phyloP scores from a whole-genome alignment of 2,113 vertebrate species.

The Thermophis baileyi region DNA sequence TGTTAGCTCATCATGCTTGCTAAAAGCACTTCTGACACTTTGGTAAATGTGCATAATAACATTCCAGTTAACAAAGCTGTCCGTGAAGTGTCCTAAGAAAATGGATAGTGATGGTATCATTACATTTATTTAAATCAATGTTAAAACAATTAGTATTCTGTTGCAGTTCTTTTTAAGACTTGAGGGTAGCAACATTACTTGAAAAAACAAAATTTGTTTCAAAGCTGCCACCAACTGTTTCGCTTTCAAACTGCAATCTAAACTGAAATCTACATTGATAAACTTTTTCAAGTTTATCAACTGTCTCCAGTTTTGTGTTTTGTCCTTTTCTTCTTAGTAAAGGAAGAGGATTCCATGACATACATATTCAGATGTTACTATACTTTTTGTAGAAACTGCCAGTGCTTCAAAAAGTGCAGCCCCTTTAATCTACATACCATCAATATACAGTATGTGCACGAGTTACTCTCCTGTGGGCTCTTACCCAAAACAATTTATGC shows the following conservation, averaged over 20 bases:
- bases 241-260: constrained; percentile 71
- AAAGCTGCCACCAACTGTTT: constrained; percentile 77
- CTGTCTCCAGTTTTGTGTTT: neutral
- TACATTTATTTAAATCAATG: constrained; percentile 14
- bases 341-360: neutral
- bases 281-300: neutral
- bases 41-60: constrained; percentile 30
- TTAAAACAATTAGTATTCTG: constrained; percentile 36
- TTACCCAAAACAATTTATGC: neutral
- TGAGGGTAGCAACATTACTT: constrained; percentile 39
- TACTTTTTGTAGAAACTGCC: neutral
- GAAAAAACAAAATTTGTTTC: constrained; percentile 67
- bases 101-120: neutral
- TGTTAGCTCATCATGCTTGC: constrained; percentile 18
- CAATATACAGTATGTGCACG: neutral
- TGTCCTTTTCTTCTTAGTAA: neutral
- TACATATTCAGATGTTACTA: neutral
- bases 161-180: constrained; percentile 42
- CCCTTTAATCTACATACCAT: neutral
- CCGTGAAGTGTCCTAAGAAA: neutral
- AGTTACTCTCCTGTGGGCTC: neutral
- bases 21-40: constrained; percentile 21
- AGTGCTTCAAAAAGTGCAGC: neutral
- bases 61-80: constrained; percentile 22
- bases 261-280: constrained; percentile 17